Percentiles rank a stretch among this genome's conserved stretches.
phyloP scores from a whole-genome alignment of 2,113 vertebrate species.

The Falco punctatus region DNA sequence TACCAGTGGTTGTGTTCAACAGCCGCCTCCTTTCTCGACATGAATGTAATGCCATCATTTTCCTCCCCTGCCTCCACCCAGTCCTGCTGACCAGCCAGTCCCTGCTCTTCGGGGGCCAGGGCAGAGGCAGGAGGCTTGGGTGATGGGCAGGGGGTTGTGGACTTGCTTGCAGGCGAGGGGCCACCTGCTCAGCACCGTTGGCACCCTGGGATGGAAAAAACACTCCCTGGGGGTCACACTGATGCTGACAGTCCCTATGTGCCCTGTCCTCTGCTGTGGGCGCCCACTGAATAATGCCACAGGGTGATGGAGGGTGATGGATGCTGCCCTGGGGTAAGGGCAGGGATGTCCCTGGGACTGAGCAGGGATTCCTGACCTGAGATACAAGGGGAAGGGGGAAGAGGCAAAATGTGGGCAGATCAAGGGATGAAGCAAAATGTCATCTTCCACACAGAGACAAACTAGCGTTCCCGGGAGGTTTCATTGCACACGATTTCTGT shows the following conservation, averaged over 20 bases:
- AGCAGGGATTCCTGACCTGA: background rate
- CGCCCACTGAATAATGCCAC: fast-evolving
- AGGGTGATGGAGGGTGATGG: background rate
- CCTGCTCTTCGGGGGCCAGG: background rate
- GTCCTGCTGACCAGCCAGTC: background rate
- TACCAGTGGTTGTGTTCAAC: background rate
- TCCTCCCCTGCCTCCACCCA: background rate
- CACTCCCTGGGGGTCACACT: fast-evolving
- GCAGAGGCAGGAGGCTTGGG: background rate
- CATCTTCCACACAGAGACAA: fast-evolving
- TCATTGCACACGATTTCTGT: background rate
- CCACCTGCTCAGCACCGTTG: background rate
- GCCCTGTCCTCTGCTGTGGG: background rate
- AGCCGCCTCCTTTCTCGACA: background rate
- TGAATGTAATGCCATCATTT: background rate
- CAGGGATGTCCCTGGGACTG: background rate
- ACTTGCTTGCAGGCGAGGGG: background rate
- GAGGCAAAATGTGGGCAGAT: background rate
- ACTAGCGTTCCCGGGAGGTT: fast-evolving
- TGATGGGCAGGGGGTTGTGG: background rate
- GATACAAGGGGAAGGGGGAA: fast-evolving
- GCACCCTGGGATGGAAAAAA: background rate
- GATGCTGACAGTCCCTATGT: fast-evolving
- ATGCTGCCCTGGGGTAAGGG: background rate
- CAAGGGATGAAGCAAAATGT: background rate